Evolutionary conservation across 2,888 invertebrate species (phyloP).

Genomic region (Chaetogeoica ovagalla): DNA sequence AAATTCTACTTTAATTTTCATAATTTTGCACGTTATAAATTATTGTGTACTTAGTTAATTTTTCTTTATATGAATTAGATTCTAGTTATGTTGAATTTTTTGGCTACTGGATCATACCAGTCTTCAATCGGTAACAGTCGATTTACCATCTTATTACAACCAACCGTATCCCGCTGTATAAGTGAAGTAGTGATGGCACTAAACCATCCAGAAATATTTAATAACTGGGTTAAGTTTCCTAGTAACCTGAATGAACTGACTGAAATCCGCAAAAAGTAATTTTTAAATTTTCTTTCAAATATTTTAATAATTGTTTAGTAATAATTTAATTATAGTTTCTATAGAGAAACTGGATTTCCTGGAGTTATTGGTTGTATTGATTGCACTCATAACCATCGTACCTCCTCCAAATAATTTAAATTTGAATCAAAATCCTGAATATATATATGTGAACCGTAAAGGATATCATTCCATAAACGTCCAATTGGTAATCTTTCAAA

Average conservation of each 20-base stretch:
- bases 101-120: slow-evolving; percentile 30
- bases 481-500: slow-evolving; percentile 5
- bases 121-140: slow-evolving; percentile 1
- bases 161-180: slow-evolving; percentile 28
- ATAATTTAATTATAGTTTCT: slow-evolving; percentile 10
- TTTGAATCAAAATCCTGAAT: slow-evolving; percentile 16
- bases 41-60: no score
- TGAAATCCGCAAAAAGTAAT: slow-evolving; percentile 1
- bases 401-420: slow-evolving; percentile 8
- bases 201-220: slow-evolving; percentile 17
- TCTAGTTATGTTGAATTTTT: slow-evolving; percentile 22
- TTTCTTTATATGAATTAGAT: background rate
- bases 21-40: background rate
- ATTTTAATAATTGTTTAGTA: slow-evolving; percentile 17
- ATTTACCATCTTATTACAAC: slow-evolving; percentile 13
- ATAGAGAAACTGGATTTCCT: background rate
- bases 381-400: slow-evolving; percentile 1
- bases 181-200: slow-evolving; percentile 25
- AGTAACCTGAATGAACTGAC: background rate
- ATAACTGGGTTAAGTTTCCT: slow-evolving; percentile 18
- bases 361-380: slow-evolving; percentile 6
- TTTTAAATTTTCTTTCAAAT: background rate
- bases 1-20: background rate
- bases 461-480: background rate
- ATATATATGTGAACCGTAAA: slow-evolving; percentile 20